Percentiles rank a stretch among this genome's conserved stretches.
Evolutionary conservation across 2,113 vertebrate species (phyloP).

Genomic region (Hippocampus comes): DNA sequence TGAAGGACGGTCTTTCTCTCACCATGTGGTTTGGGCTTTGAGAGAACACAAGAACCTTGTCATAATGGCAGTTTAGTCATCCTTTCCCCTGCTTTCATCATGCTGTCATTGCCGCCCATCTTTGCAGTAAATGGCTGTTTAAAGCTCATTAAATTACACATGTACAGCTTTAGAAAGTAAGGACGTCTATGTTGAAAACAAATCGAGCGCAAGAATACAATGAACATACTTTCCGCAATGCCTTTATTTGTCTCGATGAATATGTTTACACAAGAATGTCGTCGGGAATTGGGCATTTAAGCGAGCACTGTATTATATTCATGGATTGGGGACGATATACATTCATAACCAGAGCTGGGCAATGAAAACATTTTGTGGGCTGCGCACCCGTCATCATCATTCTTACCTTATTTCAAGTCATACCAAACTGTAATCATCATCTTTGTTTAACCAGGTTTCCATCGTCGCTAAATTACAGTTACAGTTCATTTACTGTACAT

Average conservation of each 20-base stretch:
- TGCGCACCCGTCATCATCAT: too few relatives aligned
- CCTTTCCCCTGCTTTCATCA: conserved; percentile 37
- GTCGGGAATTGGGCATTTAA: neutral
- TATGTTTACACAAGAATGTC: neutral
- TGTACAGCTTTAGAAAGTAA: neutral
- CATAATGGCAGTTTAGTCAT: conserved; percentile 52
- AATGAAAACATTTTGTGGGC: too few relatives aligned
- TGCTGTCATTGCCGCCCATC: conserved; percentile 23
- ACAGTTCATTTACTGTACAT: too few relatives aligned
- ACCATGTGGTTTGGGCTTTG: conserved; percentile 58
- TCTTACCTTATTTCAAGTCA: too few relatives aligned
- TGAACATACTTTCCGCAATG: neutral
- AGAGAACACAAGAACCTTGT: conserved; percentile 22
- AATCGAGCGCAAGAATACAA: neutral
- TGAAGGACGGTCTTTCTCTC: conserved; percentile 44
- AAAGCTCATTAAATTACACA: conserved; percentile 28
- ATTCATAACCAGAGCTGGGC: neutral
- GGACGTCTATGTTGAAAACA: neutral
- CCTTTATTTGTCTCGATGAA: neutral
- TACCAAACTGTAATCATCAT: too few relatives aligned
- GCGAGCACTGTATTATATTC: neutral
- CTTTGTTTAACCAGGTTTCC: too few relatives aligned
- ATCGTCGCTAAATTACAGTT: too few relatives aligned
- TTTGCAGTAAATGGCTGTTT: conserved; percentile 41
- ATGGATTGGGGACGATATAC: neutral